Evolutionary conservation across 1,140 invertebrate genomes (phyloP).

Genomic region (Ruditapes philippinarum): DNA sequence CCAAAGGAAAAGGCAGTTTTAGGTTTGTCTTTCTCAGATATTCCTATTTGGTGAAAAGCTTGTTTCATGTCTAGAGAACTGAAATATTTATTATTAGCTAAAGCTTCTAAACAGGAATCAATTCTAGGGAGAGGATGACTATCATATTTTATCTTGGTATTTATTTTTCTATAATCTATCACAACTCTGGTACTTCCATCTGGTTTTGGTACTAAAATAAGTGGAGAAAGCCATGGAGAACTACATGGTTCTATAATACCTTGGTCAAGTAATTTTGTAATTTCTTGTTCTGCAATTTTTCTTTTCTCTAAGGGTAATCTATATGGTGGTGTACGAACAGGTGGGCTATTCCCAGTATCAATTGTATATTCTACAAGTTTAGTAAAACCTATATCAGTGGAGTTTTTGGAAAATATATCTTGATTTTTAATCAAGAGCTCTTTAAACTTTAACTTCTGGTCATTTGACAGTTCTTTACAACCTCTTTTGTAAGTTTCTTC

Average conservation of each 20-base stretch:
- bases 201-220: constrained; percentile 69
- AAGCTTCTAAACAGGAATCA: constrained; percentile 21
- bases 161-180: constrained; percentile 66
- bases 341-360: constrained; percentile 16
- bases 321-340: background rate
- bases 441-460: background rate
- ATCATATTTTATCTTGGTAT: constrained; percentile 28
- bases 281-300: background rate
- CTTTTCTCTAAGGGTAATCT: constrained; percentile 4
- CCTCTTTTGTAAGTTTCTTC: background rate
- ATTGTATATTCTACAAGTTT: constrained; percentile 19
- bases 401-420: constrained; percentile 3
- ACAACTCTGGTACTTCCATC: constrained; percentile 47
- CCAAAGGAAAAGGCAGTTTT: constrained; percentile 38
- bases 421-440: constrained; percentile 9
- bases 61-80: background rate
- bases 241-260: background rate
- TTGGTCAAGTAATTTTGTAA: background rate
- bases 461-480: background rate
- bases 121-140: constrained; percentile 35
- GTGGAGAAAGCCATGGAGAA: constrained; percentile 31
- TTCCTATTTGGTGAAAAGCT: constrained; percentile 7
- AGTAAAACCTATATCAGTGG: constrained; percentile 17
- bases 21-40: constrained; percentile 4
- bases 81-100: constrained; percentile 21